Evolutionary conservation across 2,113 vertebrate genomes (phyloP), one percentile per base, ranked within the genome.

Genomic region (Apteryx mantelli): DNA sequence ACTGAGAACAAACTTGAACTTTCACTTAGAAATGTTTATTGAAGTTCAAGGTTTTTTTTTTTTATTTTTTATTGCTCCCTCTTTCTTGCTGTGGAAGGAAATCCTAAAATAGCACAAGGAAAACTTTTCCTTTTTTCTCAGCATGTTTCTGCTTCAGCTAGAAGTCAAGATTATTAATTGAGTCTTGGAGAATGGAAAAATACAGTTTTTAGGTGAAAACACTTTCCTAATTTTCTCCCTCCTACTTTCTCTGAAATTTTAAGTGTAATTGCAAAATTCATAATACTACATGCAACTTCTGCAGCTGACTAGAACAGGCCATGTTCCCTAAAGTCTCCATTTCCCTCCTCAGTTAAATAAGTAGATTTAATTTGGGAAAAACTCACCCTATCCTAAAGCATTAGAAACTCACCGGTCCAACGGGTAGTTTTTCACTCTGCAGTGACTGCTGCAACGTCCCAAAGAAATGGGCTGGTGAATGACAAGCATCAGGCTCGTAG

Each of bases 11-110:
- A 34, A 88, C 44, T 61, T 86, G 89, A 89, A 88, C 82, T 94
- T 87, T 91, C 86, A 71, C 86, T 95, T 53, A 46, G 93, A 92
- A 83, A 66, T 77, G 58, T 82, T 92, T 92, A 71, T 80, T 95
- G 71, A 87, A 79, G 70, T 92, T 91, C 70, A 73, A 63, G 74
- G 36, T 14, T 0, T 6, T 92, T 96, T 69, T 20, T 46, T 18
- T 0, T n/a, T 36, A 36, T 36, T 5, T 91, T 96, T 95, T 94
- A 71, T 93, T 82, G 34, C 86, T 92, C 95, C 60, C 11, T 88
- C 64, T 89, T 82, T 95, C 75, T 94, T 83, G 78, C 84, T 89
- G 89, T 77, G 87, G 82, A 92, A 97, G 95, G 93, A 97, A 94
- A 77, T 96, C 91, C 82, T 93, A 86, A 96, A 97, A 97, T 95